Conservation (phyloP, 2,888 invertebrate genomes). For the Deilephila porcellus region DNA sequence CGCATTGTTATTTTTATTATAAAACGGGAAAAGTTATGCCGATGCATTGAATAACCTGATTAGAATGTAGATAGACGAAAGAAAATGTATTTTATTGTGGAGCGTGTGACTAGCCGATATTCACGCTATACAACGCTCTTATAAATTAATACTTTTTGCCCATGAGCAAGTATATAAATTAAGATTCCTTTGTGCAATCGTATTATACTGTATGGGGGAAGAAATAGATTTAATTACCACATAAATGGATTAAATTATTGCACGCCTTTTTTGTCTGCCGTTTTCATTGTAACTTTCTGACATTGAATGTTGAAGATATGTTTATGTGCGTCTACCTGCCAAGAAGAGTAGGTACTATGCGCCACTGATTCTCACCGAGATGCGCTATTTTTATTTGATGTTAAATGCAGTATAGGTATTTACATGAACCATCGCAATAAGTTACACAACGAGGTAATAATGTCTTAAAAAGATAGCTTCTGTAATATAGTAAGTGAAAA, state of each 20-base stretch:
- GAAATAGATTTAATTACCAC: slow-evolving; percentile 27
- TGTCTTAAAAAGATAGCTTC: too few species aligned
- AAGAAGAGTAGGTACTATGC: background rate
- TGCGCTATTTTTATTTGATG: background rate
- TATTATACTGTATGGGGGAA: slow-evolving; percentile 25
- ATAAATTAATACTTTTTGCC: slow-evolving; percentile 26
- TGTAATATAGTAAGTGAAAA: too few species aligned
- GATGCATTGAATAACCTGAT: slow-evolving; percentile 46
- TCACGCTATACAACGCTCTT: slow-evolving; percentile 23
- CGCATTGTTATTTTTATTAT: slow-evolving; percentile 48
- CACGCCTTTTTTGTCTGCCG: slow-evolving; percentile 13
- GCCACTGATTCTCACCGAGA: background rate
- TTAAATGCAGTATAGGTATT: background rate
- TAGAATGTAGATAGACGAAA: slow-evolving; percentile 44
- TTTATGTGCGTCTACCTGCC: slow-evolving; percentile 8
- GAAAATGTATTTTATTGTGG: slow-evolving; percentile 34
- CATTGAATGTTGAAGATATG: slow-evolving; percentile 20
- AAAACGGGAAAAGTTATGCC: slow-evolving; percentile 42
- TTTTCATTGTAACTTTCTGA: slow-evolving; percentile 22
- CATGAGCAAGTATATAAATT: slow-evolving; percentile 21
- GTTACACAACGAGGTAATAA: too few species aligned
- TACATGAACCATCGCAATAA: too few species aligned
- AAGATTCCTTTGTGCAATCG: slow-evolving; percentile 28
- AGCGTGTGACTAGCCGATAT: slow-evolving; percentile 33
- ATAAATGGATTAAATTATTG: slow-evolving; percentile 27